These are phyloP conservation scores for Gobiocypris rarus DNA, from an alignment of 2,113 vertebrate species.

Conservation along the genomic window DNA sequence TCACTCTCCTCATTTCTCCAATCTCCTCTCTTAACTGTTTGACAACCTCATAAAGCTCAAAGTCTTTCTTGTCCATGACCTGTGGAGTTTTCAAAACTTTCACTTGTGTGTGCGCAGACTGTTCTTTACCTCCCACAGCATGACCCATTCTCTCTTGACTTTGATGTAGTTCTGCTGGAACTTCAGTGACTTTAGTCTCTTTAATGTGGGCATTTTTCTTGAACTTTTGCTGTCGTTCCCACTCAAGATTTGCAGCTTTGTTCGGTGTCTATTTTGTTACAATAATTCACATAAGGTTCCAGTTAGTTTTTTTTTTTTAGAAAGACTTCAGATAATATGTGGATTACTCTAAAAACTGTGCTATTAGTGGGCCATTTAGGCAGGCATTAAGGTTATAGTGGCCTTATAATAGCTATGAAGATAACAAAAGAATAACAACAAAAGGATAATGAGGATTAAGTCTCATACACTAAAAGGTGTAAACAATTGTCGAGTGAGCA, in stretches of 20 bases:
- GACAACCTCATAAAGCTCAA: conserved; percentile 60
- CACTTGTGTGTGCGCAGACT: neutral
- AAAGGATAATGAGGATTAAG: too few species aligned
- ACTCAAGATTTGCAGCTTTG: conserved; percentile 53
- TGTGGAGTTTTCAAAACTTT: neutral
- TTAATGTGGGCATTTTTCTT: conserved; percentile 6
- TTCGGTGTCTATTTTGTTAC: too few species aligned
- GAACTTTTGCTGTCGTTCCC: conserved; percentile 51
- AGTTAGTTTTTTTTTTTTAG: too few species aligned
- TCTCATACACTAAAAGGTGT: too few species aligned
- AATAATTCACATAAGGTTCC: too few species aligned
- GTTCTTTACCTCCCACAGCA: neutral
- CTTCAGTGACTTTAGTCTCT: conserved; percentile 3
- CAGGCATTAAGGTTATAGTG: too few species aligned
- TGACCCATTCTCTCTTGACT: neutral
- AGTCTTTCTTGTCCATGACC: neutral
- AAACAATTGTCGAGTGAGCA: too few species aligned
- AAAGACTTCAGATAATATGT: too few species aligned
- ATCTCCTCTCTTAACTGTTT: conserved; percentile 66
- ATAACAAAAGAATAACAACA: too few species aligned
- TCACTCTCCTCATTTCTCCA: conserved; percentile 23
- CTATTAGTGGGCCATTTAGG: too few species aligned
- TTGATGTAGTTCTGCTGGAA: neutral
- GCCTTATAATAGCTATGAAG: too few species aligned
- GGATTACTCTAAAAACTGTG: too few species aligned